Evolutionary conservation across 2,113 vertebrate genomes (phyloP), one percentile per base, ranked within the genome.

Genomic region (Lagopus leucura): DNA sequence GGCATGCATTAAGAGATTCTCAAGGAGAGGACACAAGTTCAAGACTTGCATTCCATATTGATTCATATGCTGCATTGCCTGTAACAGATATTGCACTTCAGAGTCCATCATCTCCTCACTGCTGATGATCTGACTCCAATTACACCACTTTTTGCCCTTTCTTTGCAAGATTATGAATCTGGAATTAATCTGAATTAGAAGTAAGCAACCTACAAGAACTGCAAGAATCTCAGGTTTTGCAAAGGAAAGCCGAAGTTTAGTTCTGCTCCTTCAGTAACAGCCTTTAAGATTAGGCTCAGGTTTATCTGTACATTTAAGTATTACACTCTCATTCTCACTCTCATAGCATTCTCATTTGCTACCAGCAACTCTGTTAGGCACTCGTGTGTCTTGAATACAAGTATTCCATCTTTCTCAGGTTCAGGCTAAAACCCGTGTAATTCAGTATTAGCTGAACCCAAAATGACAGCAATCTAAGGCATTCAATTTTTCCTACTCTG

Each of bases 11-110:
- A 71, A 55, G 42, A 86, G 27, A 34, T 54, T 36, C 38, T 88
- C 72, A 50, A 63, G 69, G 57, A 78, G 17, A 84, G 17, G 34
- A 48, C 79, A 88, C 61, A 71, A 90, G 76, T 65, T 90, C 16
- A 6, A 85, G 73, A 92, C 32, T 40, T 52, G 15, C 80, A 88
- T 94, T 96, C 90, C 88, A 90, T 22, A 27, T 38, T 86, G 73
- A 77, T 40, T 86, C 5, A 4, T 8, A 66, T 12, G 30, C 76
- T 63, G 42, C 5, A 2, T 10, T 74, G 61, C 47, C 60, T 57
- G 21, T 36, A 40, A 92, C 32, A 74, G 45, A 54, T 52, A 14
- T 3, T 17, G 36, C 14, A 90, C 42, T 61, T 60, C 34, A 17
- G 22, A 74, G 19, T 65, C 34, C 43, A 64, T 10, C 54, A 72